Evolutionary conservation across 1,140 invertebrate genomes (phyloP).

Genomic region (Trichonephila clavata): DNA sequence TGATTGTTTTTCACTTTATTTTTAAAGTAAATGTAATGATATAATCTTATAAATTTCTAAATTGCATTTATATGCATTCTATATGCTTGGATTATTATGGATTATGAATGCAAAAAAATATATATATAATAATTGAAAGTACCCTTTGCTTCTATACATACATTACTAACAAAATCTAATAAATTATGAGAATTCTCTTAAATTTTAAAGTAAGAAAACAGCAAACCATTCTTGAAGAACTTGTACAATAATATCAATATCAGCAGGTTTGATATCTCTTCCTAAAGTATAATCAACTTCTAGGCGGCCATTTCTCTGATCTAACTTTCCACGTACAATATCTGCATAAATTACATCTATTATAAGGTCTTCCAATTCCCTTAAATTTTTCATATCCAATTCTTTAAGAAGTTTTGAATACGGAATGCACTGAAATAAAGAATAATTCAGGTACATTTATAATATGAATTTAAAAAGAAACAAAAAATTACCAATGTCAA

Average conservation of each 20-base stretch:
- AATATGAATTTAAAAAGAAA: too few relatives aligned
- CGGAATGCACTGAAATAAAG: constrained; percentile 87
- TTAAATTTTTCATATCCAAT: constrained; percentile 94
- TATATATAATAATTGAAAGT: too few relatives aligned
- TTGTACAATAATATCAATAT: constrained; percentile 88
- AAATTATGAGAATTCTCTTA: neutral
- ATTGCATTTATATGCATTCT: too few relatives aligned
- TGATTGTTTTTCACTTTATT: too few relatives aligned
- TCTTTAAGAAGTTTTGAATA: constrained; percentile 92
- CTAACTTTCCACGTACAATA: constrained; percentile 97
- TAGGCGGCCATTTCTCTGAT: constrained; percentile 95
- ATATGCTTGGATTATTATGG: too few relatives aligned
- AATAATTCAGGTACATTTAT: neutral
- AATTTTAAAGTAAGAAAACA: neutral
- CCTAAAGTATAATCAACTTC: constrained; percentile 97
- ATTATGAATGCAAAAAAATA: too few relatives aligned
- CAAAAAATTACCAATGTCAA: too few relatives aligned
- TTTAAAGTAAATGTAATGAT: too few relatives aligned
- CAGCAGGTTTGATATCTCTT: constrained; percentile 90
- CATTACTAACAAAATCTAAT: neutral
- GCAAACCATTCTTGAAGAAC: constrained; percentile 90
- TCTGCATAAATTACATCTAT: constrained; percentile 98
- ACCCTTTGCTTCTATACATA: too few relatives aligned
- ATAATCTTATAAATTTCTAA: too few relatives aligned
- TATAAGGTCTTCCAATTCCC: constrained; percentile 97